Evolutionary conservation across 2,113 vertebrate genomes (phyloP).

Genomic region (Megaceryle torquata): DNA sequence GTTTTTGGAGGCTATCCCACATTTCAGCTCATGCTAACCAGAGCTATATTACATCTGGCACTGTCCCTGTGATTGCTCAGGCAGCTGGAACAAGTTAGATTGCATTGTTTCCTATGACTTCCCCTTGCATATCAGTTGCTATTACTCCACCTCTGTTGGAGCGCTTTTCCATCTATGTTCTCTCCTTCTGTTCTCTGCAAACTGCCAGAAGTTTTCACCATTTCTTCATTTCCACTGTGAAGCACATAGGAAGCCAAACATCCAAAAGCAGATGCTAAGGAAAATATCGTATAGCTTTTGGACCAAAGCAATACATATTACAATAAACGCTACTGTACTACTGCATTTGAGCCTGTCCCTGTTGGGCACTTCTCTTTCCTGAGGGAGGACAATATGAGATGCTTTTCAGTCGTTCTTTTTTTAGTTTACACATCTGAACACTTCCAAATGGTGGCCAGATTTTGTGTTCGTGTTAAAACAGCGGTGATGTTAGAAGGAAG

Average conservation of each 20-base stretch:
- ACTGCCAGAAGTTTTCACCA: conserved; percentile 1
- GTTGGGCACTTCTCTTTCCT: not conserved
- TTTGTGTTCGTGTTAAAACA: not conserved
- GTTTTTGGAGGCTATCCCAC: conserved; percentile 55
- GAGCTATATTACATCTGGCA: conserved; percentile 64
- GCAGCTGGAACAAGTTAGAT: conserved; percentile 69
- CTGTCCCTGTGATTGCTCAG: conserved; percentile 37
- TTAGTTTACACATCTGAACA: not conserved
- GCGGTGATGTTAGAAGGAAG: not conserved
- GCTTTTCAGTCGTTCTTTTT: not conserved
- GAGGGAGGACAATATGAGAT: not conserved
- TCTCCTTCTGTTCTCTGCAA: conserved; percentile 44
- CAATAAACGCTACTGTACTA: not conserved
- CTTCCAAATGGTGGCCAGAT: not conserved
- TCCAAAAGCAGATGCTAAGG: not conserved
- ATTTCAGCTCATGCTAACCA: conserved; percentile 49
- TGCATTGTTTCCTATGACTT: conserved; percentile 66
- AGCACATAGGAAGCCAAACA: not conserved
- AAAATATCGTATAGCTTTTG: not conserved
- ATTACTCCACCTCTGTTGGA: conserved; percentile 54
- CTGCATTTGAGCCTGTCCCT: not conserved
- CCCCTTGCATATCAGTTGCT: conserved; percentile 38
- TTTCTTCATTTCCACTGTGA: conserved; percentile 18
- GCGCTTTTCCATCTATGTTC: not conserved
- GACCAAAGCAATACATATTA: not conserved